These are phyloP conservation scores for Hypothenemus hampei DNA, from an alignment of 1,140 invertebrate species.

Conservation along the genomic window DNA sequence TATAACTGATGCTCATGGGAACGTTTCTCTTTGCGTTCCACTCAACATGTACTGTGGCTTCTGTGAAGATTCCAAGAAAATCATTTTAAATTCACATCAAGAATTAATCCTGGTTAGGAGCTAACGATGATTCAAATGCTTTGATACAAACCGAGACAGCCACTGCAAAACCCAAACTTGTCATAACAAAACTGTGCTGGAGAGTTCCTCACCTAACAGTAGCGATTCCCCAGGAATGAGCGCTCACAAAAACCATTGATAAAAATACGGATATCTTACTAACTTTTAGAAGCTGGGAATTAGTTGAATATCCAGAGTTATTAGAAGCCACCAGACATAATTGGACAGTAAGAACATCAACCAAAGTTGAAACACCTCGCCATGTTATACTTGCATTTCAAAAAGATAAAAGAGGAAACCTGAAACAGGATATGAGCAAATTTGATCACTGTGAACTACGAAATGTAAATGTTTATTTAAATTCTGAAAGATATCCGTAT, in stretches of 20 bases:
- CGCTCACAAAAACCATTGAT: conserved; percentile 9
- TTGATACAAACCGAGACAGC: neutral
- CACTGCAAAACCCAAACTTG: neutral
- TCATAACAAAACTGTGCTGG: neutral
- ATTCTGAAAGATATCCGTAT: conserved; percentile 8
- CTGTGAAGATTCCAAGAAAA: too few relatives aligned
- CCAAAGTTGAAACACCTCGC: too few relatives aligned
- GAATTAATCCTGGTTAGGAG: too few relatives aligned
- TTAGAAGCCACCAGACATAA: neutral
- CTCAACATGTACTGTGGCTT: too few relatives aligned
- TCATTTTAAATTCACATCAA: too few relatives aligned
- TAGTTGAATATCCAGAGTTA: too few relatives aligned
- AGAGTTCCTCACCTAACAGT: conserved; percentile 7
- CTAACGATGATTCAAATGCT: neutral
- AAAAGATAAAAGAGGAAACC: too few relatives aligned
- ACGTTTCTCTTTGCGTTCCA: too few relatives aligned
- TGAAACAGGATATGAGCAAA: conserved; percentile 11
- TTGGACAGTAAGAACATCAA: too few relatives aligned
- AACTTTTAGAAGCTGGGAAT: conserved; percentile 4
- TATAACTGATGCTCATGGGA: too few relatives aligned
- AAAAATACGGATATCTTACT: conserved; percentile 5
- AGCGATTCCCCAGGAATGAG: conserved; percentile 7
- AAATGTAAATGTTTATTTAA: conserved; percentile 2
- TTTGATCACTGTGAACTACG: conserved; percentile 4
- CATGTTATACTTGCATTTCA: too few relatives aligned